Evolutionary conservation across 2,797 vertebrate genomes (phyloP), one percentile per base, ranked within the genome.

Genomic region (Halcyon smyrnensis): DNA sequence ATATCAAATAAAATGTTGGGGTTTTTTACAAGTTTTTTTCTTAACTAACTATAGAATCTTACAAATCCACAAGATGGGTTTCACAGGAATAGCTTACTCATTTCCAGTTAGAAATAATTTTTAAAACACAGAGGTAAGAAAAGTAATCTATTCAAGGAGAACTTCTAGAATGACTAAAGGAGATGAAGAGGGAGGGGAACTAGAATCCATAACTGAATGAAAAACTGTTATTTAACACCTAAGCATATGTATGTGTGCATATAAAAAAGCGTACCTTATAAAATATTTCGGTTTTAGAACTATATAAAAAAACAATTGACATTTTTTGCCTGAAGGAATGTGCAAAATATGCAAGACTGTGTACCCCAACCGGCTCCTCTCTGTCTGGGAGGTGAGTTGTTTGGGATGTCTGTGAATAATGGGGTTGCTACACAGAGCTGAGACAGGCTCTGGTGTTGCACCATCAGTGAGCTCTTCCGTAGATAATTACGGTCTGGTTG

Each of bases 281-380:
- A 92, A 93, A 93, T 45, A 32, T 43, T 70, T 84, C 4, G 6
- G 7, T 79, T 90, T 93, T 65, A 88, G 51, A 91, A 48, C 37
- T 21, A 23, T 60, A 67, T 88, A 70, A 18, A 53, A 28, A 54
- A 54, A 63, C 89, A 89, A 28, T 65, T 75, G 32, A 34, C 46
- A 32, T 91, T 95, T 94, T 92, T 95, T 6, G 3, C 63, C 65
- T 23, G 74, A 74, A 86, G 56, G 59, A 94, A 93, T 73, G 83
- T 81, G 63, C 76, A 63, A 60, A 79, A 90, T 41, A 62, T 69
- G 50, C 8, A 8, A 75, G 73, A 64, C 27, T 1, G 0, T 24
- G 50, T 51, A 65, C 41, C 74, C 76, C 74, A 86, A 2, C 54
- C 41, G 91, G 69, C 84, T 96, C 62, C 94, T 93, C 70, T 91